Evolutionary conservation across 1,140 invertebrate species (phyloP), one percentile per base, ranked within the genome.

Genomic region (Lucilia sericata): DNA sequence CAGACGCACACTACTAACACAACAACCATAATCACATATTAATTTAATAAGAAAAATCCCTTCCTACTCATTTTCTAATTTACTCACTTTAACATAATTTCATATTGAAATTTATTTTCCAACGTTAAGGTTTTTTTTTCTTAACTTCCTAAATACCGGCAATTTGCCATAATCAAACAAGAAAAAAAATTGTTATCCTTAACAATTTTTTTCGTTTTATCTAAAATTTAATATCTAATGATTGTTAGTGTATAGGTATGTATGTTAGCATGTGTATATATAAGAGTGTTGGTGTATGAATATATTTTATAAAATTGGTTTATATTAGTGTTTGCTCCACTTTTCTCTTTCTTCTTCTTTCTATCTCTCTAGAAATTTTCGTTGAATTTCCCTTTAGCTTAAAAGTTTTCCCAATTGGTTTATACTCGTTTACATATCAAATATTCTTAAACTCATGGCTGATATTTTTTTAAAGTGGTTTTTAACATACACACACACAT

Each of bases 381-480:
- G 42, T 42, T 42, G 55, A n/a, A 60, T 60, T 60, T 60, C 55
- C n/a, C 65, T 70, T 70, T 70, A n/a, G 65, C 65, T 25, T 70
- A 21, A 70, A 70, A 70, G 65, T 70, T 70, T 70, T 70, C 65
- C 65, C 65, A 70, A 70, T 70, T 19, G 65, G 65, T 70, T 60
- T 70, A 21, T 70, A 70, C 65, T 70, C 65, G n/a, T 70, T 70
- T 70, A n/a, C 19, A 60, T 60, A n/a, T 60, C 14, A 60, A 70
- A 70, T 70, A 70, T 25, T 70, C 65, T 70, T 25, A 70, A 70
- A 25, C 65, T 7, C n/a, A 21, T 21, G 19, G n/a, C 55, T 70
- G 65, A 10, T 7, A 21, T 70, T 60, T 70, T 12, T n/a, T 70
- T 19, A 25, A 25, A 70, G 65, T 70, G 65, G 65, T 70, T 19